Percentiles rank a stretch among this genome's conserved stretches.
These are phyloP conservation scores for Clarias magur DNA, from an alignment of 2,113 vertebrate genomes.

Conservation along the genomic window DNA sequence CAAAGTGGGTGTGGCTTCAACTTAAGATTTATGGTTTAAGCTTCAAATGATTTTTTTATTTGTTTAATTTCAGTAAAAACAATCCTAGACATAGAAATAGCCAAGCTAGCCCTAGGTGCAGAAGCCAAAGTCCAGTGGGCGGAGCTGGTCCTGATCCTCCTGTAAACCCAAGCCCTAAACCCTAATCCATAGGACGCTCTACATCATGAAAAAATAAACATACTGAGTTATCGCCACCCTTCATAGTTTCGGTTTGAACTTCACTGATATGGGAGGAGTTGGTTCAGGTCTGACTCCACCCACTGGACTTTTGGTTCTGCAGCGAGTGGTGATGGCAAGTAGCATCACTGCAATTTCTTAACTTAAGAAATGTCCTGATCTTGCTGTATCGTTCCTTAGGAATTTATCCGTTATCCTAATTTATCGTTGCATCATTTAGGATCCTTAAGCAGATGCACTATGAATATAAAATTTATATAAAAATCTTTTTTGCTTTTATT, in stretches of 20 bases:
- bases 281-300: not conserved
- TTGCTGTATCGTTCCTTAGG: not conserved
- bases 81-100: not conserved
- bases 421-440: not conserved
- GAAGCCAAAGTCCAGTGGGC: not conserved
- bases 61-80: not conserved
- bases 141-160: not conserved
- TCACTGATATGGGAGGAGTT: not conserved
- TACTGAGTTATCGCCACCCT: not conserved
- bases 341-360: not conserved
- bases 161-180: not conserved
- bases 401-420: not conserved
- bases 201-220: not conserved
- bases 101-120: not conserved
- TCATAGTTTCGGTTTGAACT: not conserved
- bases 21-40: not conserved
- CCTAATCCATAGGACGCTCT: not conserved
- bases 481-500: not conserved
- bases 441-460: too few relatives aligned
- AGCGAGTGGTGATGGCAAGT: not conserved
- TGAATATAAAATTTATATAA: too few relatives aligned
- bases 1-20: not conserved
- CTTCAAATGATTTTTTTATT: not conserved
- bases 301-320: not conserved
- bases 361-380: not conserved